These are phyloP conservation scores for Acronicta psi DNA, from an alignment of 2,888 invertebrate species.

Conservation along the genomic window DNA sequence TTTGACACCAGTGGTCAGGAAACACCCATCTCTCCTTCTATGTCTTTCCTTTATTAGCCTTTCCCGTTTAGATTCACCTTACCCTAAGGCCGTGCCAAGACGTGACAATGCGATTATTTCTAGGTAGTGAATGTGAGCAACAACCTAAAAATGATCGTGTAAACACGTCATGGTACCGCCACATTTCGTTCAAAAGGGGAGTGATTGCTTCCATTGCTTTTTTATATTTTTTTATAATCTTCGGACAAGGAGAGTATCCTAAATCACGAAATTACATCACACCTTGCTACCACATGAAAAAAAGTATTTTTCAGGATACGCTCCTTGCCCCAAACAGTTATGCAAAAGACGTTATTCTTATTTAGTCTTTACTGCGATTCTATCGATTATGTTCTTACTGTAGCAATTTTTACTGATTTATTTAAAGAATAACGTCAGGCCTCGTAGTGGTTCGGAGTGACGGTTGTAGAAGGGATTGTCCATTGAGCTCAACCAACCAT, in stretches of 20 bases:
- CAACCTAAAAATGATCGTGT: too few species aligned
- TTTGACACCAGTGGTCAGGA: not conserved
- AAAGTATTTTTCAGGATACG: conserved; percentile 2
- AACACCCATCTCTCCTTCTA: not conserved
- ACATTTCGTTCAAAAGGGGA: conserved; percentile 16
- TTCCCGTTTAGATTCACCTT: not conserved
- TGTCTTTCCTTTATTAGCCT: not conserved
- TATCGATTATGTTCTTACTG: too few species aligned
- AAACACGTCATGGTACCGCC: too few species aligned
- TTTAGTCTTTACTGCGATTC: too few species aligned
- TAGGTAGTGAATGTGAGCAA: too few species aligned
- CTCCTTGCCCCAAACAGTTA: conserved; percentile 23
- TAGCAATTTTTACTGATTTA: conserved; percentile 11
- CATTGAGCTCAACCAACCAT: conserved; percentile 1
- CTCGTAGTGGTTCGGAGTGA: conserved; percentile 27
- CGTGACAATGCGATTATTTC: too few species aligned
- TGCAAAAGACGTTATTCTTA: conserved; percentile 4
- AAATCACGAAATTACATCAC: not conserved
- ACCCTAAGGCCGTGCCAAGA: too few species aligned
- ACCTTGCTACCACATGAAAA: not conserved
- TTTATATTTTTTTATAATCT: conserved; percentile 15
- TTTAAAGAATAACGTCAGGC: conserved; percentile 7
- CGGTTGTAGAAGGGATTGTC: conserved; percentile 10
- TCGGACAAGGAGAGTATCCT: conserved; percentile 12
- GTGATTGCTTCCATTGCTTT: conserved; percentile 17